Conservation (phyloP, 2,888 invertebrate species). For the Lordiphosa andalusiaca region DNA sequence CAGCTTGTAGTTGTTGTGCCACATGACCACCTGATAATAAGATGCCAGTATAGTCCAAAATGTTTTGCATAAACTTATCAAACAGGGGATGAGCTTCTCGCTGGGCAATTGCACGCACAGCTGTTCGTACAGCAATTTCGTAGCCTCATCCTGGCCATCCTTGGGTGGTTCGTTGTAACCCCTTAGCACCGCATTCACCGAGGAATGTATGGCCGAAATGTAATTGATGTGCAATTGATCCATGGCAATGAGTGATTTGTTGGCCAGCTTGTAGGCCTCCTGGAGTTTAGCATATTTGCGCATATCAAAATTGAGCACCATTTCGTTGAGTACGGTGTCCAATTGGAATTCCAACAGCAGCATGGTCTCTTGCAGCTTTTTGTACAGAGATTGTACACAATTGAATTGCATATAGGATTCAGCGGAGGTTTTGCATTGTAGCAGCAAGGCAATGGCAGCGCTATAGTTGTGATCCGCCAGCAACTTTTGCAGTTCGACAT, state of each 20-base stretch:
- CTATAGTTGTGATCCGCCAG: conserved; percentile 92
- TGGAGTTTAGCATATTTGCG: conserved; percentile 90
- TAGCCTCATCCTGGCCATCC: conserved; percentile 81
- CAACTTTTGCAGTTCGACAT: conserved; percentile 90
- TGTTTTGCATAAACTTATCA: conserved; percentile 92
- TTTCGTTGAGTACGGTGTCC: conserved; percentile 90
- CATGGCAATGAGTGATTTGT: conserved; percentile 95
- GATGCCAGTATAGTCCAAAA: conserved; percentile 90
- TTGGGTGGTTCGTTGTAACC: conserved; percentile 80
- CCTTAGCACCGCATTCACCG: conserved; percentile 83
- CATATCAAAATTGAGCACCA: conserved; percentile 86
- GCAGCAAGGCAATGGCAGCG: conserved; percentile 92
- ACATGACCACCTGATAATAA: conserved; percentile 83
- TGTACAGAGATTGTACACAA: conserved; percentile 93
- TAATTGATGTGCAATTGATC: conserved; percentile 98
- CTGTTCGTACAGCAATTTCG: conserved; percentile 88
- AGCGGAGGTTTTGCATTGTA: conserved; percentile 93
- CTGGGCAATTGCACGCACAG: conserved; percentile 83
- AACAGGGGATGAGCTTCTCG: conserved; percentile 83
- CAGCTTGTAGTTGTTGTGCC: conserved; percentile 80
- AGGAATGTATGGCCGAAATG: conserved; percentile 93
- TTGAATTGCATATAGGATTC: conserved; percentile 91
- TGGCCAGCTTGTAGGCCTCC: conserved; percentile 92
- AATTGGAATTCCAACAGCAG: conserved; percentile 95
- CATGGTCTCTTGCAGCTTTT: conserved; percentile 93